phyloP scores from a whole-genome alignment of 30 jellyfish, hydroid and myxozoan genomes.

The Turritopsis dohrnii region DNA sequence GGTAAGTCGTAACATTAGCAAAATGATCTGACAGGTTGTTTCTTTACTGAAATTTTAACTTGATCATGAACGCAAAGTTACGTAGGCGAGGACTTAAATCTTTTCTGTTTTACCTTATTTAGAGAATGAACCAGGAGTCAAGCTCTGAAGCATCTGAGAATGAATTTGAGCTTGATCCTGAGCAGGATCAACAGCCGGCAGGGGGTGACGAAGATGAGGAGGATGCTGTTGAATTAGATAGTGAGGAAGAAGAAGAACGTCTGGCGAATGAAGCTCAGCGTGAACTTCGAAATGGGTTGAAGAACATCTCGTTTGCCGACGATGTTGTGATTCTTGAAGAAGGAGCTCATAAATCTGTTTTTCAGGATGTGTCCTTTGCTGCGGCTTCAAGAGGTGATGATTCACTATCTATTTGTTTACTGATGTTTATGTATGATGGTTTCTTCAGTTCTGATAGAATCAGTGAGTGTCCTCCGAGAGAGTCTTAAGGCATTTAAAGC shows the following conservation, averaged over 20 bases:
- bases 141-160: conserved; percentile 30
- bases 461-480: no score
- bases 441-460: no score
- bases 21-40: no score
- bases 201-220: conserved; percentile 37
- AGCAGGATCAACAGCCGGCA: conserved; percentile 44
- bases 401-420: no score
- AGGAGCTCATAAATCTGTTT: conserved; percentile 53
- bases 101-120: conserved; percentile 24
- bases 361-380: conserved; percentile 70
- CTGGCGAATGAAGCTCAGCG: conserved; percentile 67
- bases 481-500: no score
- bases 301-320: conserved; percentile 64
- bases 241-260: conserved; percentile 41
- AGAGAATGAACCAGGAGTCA: conserved; percentile 48
- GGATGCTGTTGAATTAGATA: conserved; percentile 42
- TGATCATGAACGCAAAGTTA: no score
- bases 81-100: no score
- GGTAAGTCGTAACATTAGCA: conserved; percentile 38
- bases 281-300: conserved; percentile 73
- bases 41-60: no score
- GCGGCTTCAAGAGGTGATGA: conserved; percentile 75
- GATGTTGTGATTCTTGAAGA: conserved; percentile 30
- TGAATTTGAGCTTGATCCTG: conserved; percentile 64
- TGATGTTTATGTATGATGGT: background rate